These are phyloP conservation scores for Euura saliciscinereae DNA, from an alignment of 1,140 invertebrate genomes.

Conservation along the genomic window DNA sequence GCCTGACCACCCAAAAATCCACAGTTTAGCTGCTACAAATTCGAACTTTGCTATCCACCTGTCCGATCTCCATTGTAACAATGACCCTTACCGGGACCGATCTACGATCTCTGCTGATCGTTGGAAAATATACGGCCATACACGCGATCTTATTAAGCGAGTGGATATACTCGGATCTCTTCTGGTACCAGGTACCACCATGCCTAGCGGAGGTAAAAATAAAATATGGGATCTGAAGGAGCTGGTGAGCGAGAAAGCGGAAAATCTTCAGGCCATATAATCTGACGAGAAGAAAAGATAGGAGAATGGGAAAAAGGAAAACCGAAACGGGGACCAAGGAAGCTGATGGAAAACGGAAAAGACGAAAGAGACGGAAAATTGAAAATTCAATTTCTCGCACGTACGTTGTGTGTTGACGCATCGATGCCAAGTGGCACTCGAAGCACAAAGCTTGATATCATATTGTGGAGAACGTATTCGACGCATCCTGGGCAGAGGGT, in stretches of 20 bases:
- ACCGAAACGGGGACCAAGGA: too few relatives aligned
- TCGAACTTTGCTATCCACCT: not conserved
- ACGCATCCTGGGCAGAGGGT: not conserved
- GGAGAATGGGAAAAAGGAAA: too few relatives aligned
- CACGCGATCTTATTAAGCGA: not conserved
- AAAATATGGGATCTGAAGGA: not conserved
- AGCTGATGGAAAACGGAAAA: too few relatives aligned
- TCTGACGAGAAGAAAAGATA: not conserved
- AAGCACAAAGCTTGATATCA: conserved; percentile 1
- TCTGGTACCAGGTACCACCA: not conserved
- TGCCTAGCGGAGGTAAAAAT: not conserved
- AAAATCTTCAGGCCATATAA: not conserved
- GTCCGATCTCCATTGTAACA: conserved; percentile 4
- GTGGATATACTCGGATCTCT: not conserved
- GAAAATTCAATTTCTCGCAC: not conserved
- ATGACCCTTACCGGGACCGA: not conserved
- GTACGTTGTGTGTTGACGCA: not conserved
- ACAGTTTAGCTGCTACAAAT: not conserved
- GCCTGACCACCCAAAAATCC: not conserved
- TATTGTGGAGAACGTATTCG: not conserved
- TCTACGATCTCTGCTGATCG: not conserved
- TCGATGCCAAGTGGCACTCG: not conserved
- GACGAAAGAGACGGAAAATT: not conserved
- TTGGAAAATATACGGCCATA: not conserved
- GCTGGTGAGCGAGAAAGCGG: not conserved